Evolutionary conservation across 1,140 invertebrate species (phyloP), one percentile per base, ranked within the genome.

Genomic region (Nylanderia fulva): DNA sequence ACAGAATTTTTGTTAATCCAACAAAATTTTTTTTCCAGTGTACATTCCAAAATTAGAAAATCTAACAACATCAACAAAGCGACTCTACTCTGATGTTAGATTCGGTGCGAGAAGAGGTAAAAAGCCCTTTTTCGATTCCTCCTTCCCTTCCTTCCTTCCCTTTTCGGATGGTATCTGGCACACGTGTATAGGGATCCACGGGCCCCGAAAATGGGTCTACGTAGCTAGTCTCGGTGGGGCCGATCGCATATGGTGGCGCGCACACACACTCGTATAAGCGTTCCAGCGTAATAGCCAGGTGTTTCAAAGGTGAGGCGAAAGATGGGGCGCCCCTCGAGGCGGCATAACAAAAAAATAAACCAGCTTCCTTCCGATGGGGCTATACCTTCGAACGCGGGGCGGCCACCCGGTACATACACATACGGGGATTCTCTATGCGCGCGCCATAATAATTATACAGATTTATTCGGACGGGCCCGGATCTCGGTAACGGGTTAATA

Each of bases 201-300:
- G 91, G 88, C 87, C 92, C 91, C 63, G 89, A 92, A 94, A 93
- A 92, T 94, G 93, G 92, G 93, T 93, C 92, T 92, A 91, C 88
- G 84, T 90, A 91, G 91, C 92, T 92, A 93, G 94, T 94, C 93
- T 91, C 94, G 93, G 94, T 94, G 94, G 94, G 94, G 94, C 92
- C 92, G 86, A 75, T 90, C 90, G 91, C 93, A 94, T 93, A 94
- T 94, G 94, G 91, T 92, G 91, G 85, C 83, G 29, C 79, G 48
- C 66, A 75, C 79, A 75, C 79, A 68, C 66, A 76, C 36, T 48
- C 24, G 39, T 86, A 92, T 92, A 91, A 93, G 92, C 90, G 93
- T 71, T 92, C 86, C 76, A 91, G 92, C 88, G 91, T 92, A 93
- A 93, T 92, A 93, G 92, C 94, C 94, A 94, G 94, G 94, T 94